phyloP scores from a whole-genome alignment of 2,888 invertebrate genomes.

The Drosophila parthenogenetica region DNA sequence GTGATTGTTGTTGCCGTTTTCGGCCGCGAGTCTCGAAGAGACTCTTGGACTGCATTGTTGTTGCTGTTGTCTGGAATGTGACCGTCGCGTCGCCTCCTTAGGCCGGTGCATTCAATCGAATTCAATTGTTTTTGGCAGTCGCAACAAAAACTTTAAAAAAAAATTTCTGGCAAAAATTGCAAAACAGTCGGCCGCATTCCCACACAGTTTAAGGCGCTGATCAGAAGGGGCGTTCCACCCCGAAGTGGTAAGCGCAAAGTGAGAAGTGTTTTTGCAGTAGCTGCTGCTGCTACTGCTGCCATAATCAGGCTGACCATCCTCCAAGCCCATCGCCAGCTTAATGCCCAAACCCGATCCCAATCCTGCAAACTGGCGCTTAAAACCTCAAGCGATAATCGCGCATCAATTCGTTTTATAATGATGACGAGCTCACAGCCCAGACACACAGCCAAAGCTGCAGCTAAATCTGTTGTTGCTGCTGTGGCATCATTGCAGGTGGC shows the following conservation, averaged over 20 bases:
- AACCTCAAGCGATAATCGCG: conserved; percentile 78
- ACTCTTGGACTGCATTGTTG: conserved; percentile 35
- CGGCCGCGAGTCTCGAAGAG: conserved; percentile 9
- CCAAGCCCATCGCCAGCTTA: conserved; percentile 15
- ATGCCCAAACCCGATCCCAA: background rate
- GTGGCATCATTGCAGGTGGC: conserved; percentile 72
- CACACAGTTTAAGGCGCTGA: conserved; percentile 66
- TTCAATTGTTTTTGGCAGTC: conserved; percentile 84
- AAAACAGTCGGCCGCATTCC: conserved; percentile 77
- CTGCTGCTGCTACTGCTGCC: conserved; percentile 58
- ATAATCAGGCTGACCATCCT: conserved; percentile 63
- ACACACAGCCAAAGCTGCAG: conserved; percentile 7
- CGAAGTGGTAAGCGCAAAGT: conserved; percentile 24
- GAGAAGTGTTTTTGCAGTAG: conserved; percentile 43
- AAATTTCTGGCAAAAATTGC: conserved; percentile 64
- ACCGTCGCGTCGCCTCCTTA: conserved; percentile 69
- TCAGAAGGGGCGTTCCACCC: conserved; percentile 32
- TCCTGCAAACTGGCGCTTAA: conserved; percentile 70
- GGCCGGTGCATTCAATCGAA: conserved; percentile 84
- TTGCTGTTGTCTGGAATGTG: conserved; percentile 75
- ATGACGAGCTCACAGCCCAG: conserved; percentile 66
- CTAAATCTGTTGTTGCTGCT: background rate
- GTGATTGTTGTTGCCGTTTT: conserved; percentile 78
- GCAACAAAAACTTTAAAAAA: conserved; percentile 41
- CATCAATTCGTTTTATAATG: conserved; percentile 83